A percentile compares a stretch with the other conserved stretches of the same genome.
These are phyloP conservation scores for Elegia similella DNA, from an alignment of 2,888 invertebrate species.

Conservation along the genomic window DNA sequence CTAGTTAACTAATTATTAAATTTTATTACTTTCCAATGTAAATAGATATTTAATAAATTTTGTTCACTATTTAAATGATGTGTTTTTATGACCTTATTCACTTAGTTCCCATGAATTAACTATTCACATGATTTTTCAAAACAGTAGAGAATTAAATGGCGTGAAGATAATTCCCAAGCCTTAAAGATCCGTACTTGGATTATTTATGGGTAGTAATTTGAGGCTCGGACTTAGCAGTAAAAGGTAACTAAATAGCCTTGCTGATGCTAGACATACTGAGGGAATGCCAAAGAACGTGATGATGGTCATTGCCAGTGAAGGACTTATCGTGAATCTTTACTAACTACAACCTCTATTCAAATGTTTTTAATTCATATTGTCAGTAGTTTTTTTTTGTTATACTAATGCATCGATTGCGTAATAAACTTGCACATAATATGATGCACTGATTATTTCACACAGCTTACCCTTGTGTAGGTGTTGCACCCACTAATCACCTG, in stretches of 20 bases:
- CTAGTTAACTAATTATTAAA: slow-evolving; percentile 41
- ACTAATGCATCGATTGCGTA: neutral
- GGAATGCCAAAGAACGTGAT: neutral
- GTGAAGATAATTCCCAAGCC: slow-evolving; percentile 49
- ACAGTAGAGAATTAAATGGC: slow-evolving; percentile 28
- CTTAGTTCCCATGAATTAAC: neutral
- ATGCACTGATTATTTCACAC: neutral
- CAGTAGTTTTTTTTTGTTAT: no score
- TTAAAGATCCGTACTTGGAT: slow-evolving; percentile 54
- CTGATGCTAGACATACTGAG: slow-evolving; percentile 46
- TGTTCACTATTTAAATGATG: slow-evolving; percentile 30
- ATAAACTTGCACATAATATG: neutral
- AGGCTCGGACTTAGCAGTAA: slow-evolving; percentile 62
- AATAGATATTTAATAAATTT: slow-evolving; percentile 47
- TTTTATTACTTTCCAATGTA: slow-evolving; percentile 44
- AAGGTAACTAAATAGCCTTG: slow-evolving; percentile 65
- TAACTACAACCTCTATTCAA: no score
- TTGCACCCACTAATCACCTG: slow-evolving; percentile 19
- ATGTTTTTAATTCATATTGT: no score
- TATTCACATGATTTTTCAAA: slow-evolving; percentile 16
- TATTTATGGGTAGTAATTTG: slow-evolving; percentile 62
- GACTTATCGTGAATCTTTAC: neutral
- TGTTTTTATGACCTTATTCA: neutral
- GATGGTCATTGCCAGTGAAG: neutral
- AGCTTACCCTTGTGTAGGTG: slow-evolving; percentile 17